Base-by-base conservation (phyloP, 1,140 invertebrate species). In the Hestina assimilis region DNA sequence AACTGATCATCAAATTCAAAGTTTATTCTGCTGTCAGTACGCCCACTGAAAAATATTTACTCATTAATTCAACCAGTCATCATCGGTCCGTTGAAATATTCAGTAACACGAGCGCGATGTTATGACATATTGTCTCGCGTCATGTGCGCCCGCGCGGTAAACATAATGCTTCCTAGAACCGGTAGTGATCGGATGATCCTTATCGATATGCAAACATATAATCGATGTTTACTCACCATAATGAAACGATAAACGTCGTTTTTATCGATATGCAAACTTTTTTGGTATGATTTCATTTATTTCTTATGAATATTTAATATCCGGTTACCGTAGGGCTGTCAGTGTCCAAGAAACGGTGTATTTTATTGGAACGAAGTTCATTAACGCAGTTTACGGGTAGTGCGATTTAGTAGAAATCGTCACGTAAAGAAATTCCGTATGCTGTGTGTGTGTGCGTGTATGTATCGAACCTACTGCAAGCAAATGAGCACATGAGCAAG, bases 151-250 rank as follows among this genome's bases (percentile, higher is more conserved):
- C 11, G 47, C 47, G 31, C 31, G 26, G 8, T 38, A 26, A 50
- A 38, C 33, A 38, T 28, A 8, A 12, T n/a, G 9, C 19, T 48
- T 50, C 47, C 11, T 24, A 31, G 47, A 50, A 50, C 31, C 47
- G 31, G 47, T 50, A 50, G 31, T 35, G 31, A 48, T 38, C n/a
- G 31, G 31, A 19, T 7, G 31, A 19, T 24, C 33, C 7, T 26
- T 50, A 40, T 50, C 47, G 14, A 50, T 19, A 23, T 21, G 47
- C 21, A 50, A 50, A 50, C 47, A 35, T 20, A 40, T 50, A 38
- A n/a, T 50, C 12, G 28, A 33, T 23, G 43, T 47, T 35, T 21
- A 7, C 3, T 12, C 12, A 1, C 24, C 15, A 38, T 19, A 6
- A 17, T 38, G 1, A 38, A 9, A 14, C 15, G 17, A 38, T 38